Conservation (phyloP, 2,888 invertebrate species). For the Trypoxylon attenuatum region DNA sequence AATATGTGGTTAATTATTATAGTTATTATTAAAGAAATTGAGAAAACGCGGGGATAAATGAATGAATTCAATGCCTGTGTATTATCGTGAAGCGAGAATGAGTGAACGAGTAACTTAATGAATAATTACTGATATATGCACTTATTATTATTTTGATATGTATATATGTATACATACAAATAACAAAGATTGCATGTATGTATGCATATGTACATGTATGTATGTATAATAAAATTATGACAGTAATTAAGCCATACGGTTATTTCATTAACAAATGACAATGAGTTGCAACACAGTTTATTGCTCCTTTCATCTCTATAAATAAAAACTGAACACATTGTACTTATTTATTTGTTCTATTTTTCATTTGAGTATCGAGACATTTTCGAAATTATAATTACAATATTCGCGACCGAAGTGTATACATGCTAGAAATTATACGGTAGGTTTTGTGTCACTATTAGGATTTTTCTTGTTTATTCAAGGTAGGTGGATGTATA, state of each 20-base stretch:
- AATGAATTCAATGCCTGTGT: constrained; percentile 48
- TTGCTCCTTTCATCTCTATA: constrained; percentile 67
- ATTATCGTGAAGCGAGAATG: constrained; percentile 50
- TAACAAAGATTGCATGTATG: constrained; percentile 51
- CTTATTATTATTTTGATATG: constrained; percentile 65
- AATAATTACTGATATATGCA: constrained; percentile 68
- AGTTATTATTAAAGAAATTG: constrained; percentile 41
- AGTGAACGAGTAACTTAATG: constrained; percentile 61
- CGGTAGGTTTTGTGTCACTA: too few relatives aligned
- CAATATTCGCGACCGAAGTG: constrained; percentile 13
- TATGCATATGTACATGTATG: constrained; percentile 56
- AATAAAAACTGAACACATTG: constrained; percentile 64
- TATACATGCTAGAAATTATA: too few relatives aligned
- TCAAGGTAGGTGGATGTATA: constrained; percentile 22
- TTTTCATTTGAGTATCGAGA: constrained; percentile 44
- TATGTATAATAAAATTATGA: constrained; percentile 66
- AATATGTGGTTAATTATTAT: constrained; percentile 53
- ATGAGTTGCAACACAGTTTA: constrained; percentile 62
- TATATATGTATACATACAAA: constrained; percentile 56
- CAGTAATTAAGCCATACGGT: constrained; percentile 68
- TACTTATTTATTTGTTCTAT: constrained; percentile 55
- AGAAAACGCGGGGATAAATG: constrained; percentile 41
- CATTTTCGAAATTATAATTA: constrained; percentile 11
- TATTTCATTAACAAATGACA: constrained; percentile 69
- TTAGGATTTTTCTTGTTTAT: constrained; percentile 32